Conservation (phyloP, 2,888 invertebrate species). For the Tetheella fluctuosa region DNA sequence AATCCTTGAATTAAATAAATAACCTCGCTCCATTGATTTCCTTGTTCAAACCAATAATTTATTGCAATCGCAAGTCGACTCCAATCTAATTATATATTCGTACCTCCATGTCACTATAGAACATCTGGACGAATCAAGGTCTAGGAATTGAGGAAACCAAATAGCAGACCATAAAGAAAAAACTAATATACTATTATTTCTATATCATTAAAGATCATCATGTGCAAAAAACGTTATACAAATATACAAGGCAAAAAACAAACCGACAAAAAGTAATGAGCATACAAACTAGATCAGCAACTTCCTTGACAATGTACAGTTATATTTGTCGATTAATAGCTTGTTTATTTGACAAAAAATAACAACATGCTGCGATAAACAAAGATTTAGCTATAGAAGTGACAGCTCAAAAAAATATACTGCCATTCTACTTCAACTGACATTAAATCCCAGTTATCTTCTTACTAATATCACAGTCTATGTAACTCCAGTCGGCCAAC, state of each 20-base stretch:
- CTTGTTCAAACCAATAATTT: slow-evolving; percentile 30
- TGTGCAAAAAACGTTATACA: slow-evolving; percentile 53
- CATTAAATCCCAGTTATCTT: background rate
- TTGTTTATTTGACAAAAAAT: slow-evolving; percentile 39
- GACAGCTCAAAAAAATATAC: too few species aligned
- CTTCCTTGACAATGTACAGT: slow-evolving; percentile 67
- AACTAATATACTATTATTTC: slow-evolving; percentile 67
- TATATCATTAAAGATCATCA: slow-evolving; percentile 69
- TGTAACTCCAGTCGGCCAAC: too few species aligned
- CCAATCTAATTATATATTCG: slow-evolving; percentile 45
- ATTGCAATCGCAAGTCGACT: slow-evolving; percentile 45
- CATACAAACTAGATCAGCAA: slow-evolving; percentile 57
- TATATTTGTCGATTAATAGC: slow-evolving; percentile 51
- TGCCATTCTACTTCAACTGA: background rate
- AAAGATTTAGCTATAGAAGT: too few species aligned
- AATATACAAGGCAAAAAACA: slow-evolving; percentile 48
- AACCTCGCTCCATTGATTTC: slow-evolving; percentile 41
- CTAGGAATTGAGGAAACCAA: slow-evolving; percentile 73
- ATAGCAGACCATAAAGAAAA: slow-evolving; percentile 54
- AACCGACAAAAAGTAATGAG: slow-evolving; percentile 51
- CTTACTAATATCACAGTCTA: too few species aligned
- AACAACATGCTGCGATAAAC: slow-evolving; percentile 21
- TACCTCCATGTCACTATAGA: slow-evolving; percentile 50
- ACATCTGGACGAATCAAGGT: slow-evolving; percentile 77
- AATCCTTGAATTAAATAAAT: slow-evolving; percentile 41